Evolutionary conservation across 2,113 vertebrate species (phyloP).

Genomic region (Gobiocypris rarus): DNA sequence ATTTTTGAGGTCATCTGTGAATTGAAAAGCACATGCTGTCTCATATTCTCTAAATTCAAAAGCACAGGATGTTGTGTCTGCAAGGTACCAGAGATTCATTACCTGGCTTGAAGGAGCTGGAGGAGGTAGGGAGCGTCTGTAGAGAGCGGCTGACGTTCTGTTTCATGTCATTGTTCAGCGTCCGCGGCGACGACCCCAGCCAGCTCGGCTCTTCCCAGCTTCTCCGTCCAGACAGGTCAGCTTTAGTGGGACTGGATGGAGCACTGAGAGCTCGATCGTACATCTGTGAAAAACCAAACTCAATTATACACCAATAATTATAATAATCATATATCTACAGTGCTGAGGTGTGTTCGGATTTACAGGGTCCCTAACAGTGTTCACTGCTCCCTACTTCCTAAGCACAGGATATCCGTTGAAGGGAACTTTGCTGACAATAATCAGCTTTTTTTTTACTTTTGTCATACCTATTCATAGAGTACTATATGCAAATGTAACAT

Average conservation of each 20-base stretch:
- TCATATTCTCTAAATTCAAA: no score
- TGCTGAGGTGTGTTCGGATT: no score
- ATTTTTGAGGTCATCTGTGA: background rate
- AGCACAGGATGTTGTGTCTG: slow-evolving; percentile 18
- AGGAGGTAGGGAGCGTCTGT: slow-evolving; percentile 88
- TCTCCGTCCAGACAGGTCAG: slow-evolving; percentile 85
- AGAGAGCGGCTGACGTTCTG: slow-evolving; percentile 89
- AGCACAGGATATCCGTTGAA: no score
- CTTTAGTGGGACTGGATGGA: slow-evolving; percentile 92
- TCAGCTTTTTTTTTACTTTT: no score
- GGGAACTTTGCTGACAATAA: no score
- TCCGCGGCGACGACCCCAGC: slow-evolving; percentile 89
- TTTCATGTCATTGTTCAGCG: slow-evolving; percentile 91
- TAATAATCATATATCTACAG: no score
- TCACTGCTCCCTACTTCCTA: no score
- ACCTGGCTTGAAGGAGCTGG: slow-evolving; percentile 80
- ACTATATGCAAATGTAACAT: no score
- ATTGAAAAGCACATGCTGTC: background rate
- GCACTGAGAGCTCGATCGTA: slow-evolving; percentile 94
- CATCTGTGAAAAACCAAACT: slow-evolving; percentile 79
- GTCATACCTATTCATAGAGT: no score
- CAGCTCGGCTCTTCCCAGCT: slow-evolving; percentile 98
- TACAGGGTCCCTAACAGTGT: no score
- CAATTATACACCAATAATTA: background rate
- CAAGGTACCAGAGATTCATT: slow-evolving; percentile 21